Evolutionary conservation across 2,113 vertebrate genomes (phyloP).

Genomic region (Xiphorhynchus elegans): DNA sequence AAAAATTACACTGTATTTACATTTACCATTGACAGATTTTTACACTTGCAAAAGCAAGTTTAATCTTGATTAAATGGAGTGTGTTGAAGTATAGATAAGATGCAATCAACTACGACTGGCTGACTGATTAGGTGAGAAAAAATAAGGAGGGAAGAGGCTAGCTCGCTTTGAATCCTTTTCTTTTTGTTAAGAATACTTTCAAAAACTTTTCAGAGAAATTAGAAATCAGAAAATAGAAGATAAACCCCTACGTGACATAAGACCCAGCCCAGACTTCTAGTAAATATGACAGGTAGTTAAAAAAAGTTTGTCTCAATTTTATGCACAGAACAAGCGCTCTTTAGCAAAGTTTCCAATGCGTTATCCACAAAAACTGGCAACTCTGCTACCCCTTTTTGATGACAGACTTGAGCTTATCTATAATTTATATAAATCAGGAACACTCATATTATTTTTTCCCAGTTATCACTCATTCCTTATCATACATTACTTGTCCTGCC

Average conservation of each 20-base stretch:
- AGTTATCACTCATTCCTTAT: neutral
- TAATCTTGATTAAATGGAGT: neutral
- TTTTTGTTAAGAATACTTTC: neutral
- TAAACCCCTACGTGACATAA: neutral
- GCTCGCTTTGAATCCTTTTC: neutral
- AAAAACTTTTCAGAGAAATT: neutral
- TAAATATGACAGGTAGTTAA: neutral
- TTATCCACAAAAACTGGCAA: neutral
- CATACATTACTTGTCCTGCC: neutral
- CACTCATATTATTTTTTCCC: neutral
- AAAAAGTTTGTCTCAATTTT: neutral
- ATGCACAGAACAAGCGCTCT: neutral
- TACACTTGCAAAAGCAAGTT: neutral
- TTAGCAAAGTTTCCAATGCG: neutral
- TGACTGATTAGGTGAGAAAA: neutral
- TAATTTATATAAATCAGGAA: neutral
- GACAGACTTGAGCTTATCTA: neutral
- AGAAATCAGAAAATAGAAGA: neutral
- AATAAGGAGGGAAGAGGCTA: neutral
- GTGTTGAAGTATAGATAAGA: neutral
- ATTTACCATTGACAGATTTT: neutral
- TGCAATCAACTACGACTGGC: neutral
- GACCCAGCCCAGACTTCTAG: neutral
- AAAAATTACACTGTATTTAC: neutral
- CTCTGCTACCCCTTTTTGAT: neutral